Percentiles rank a stretch among this genome's conserved stretches.
Conservation (phyloP, 2,797 vertebrate species). For the Poliocrania exsul region DNA sequence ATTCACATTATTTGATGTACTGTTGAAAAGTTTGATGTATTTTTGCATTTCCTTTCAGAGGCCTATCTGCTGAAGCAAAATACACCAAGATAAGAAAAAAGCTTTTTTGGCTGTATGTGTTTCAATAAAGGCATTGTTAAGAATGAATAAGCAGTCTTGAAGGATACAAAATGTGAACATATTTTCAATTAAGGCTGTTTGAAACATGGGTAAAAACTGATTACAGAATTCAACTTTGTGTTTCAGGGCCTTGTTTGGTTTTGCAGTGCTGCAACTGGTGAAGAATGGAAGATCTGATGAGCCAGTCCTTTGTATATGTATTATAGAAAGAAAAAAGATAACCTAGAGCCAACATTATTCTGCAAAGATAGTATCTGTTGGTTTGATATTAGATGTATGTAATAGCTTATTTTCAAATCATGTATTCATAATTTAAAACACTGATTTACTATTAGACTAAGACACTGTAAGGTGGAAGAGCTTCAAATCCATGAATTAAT, state of each 20-base stretch:
- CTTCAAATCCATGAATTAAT: background rate
- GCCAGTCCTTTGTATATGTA: slow-evolving; percentile 1
- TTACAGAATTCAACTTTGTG: slow-evolving; percentile 1
- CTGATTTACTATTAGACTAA: background rate
- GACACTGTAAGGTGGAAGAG: background rate
- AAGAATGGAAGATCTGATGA: slow-evolving; percentile 22
- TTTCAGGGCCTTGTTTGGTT: slow-evolving; percentile 16
- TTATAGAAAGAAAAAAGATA: background rate
- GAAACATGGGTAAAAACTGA: slow-evolving; percentile 49
- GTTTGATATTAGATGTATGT: background rate
- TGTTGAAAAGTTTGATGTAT: background rate
- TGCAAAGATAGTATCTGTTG: background rate
- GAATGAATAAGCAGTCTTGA: background rate
- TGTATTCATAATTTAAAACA: background rate
- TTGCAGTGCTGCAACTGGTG: background rate
- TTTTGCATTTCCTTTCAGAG: slow-evolving; percentile 30
- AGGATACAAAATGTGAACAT: slow-evolving; percentile 45
- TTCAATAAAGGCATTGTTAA: slow-evolving; percentile 53
- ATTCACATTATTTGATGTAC: background rate
- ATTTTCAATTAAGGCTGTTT: slow-evolving; percentile 20
- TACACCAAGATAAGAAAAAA: slow-evolving; percentile 37
- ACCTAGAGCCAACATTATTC: background rate
- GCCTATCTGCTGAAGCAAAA: slow-evolving; percentile 16
- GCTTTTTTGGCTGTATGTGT: background rate
- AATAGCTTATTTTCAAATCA: background rate